A percentile compares a stretch with the other conserved stretches of the same genome.
Evolutionary conservation across 2,113 vertebrate genomes (phyloP).

Genomic region (Mus musculus): GRCm39 chr19:18855501-18856000

Average conservation of each 20-base stretch:
- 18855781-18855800: slow-evolving; percentile 63
- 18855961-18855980: slow-evolving; percentile 5
- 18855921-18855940: neutral
- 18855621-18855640: neutral
- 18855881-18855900: neutral
- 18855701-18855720: slow-evolving; percentile 69
- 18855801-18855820: slow-evolving; percentile 61
- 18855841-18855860: slow-evolving; percentile 67
- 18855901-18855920: slow-evolving; percentile 13
- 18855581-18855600: slow-evolving; percentile 67
- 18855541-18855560: neutral
- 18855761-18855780: slow-evolving; percentile 62
- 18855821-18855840: slow-evolving; percentile 63
- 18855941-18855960: neutral
- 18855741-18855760: slow-evolving; percentile 71
- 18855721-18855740: slow-evolving; percentile 55
- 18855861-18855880: slow-evolving; percentile 55
- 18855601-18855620: neutral
- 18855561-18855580: neutral
- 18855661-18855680: slow-evolving; percentile 66
- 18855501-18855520: slow-evolving; percentile 44
- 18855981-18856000: neutral
- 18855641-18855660: slow-evolving; percentile 5
- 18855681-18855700: slow-evolving; percentile 47
- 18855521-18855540: slow-evolving; percentile 29